phyloP scores from a whole-genome alignment of 2,888 invertebrate genomes.

The Oeneis ivallda region DNA sequence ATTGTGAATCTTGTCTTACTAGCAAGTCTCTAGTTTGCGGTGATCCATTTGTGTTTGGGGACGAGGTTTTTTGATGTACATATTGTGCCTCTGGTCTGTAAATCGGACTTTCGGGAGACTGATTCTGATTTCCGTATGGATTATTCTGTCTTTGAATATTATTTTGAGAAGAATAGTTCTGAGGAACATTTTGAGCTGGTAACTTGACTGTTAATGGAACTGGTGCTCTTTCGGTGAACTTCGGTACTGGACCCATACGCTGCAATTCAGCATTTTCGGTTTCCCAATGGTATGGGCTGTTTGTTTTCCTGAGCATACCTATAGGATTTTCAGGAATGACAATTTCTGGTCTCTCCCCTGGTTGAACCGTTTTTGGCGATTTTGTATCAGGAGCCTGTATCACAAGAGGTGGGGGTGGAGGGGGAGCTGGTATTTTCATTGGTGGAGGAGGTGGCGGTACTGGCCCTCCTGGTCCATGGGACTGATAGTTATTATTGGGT shows the following conservation, averaged over 20 bases:
- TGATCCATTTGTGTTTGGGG: constrained; percentile 59
- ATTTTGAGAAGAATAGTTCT: constrained; percentile 64
- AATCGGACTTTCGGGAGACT: constrained; percentile 70
- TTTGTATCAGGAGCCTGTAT: constrained; percentile 73
- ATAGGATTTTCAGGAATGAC: constrained; percentile 88
- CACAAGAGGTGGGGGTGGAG: constrained; percentile 84
- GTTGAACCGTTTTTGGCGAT: constrained; percentile 77
- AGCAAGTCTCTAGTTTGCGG: constrained; percentile 69
- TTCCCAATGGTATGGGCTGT: constrained; percentile 85
- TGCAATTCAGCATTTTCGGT: constrained; percentile 81
- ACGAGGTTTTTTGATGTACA: constrained; percentile 63
- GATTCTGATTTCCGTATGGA: constrained; percentile 57
- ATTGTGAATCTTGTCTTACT: constrained; percentile 76
- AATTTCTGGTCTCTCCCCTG: constrained; percentile 86
- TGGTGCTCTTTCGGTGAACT: constrained; percentile 72
- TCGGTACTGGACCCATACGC: constrained; percentile 72
- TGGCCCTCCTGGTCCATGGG: constrained; percentile 62
- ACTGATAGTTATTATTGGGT: constrained; percentile 54
- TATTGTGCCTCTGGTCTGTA: constrained; percentile 77
- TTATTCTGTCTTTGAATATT: constrained; percentile 54
- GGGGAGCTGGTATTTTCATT: constrained; percentile 72
- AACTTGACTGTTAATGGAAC: constrained; percentile 76
- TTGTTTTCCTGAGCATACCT: constrained; percentile 85
- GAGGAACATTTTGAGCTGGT: constrained; percentile 71
- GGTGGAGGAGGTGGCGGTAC: constrained; percentile 73